These are phyloP conservation scores for human DNA, from an alignment of 2,113 vertebrate genomes.

Conservation along the genomic window GRCh38 chr3:63308001-63308500, in stretches of 20 bases:
- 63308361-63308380: background rate
- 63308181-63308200: background rate
- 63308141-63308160: background rate
- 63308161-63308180: background rate
- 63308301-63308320: background rate
- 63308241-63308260: background rate
- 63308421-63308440: background rate
- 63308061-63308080: background rate
- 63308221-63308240: background rate
- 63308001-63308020: conserved; percentile 21
- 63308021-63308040: background rate
- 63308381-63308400: background rate
- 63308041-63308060: background rate
- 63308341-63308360: background rate
- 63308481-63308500: background rate
- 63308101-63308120: background rate
- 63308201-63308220: background rate
- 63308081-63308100: background rate
- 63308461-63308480: background rate
- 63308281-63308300: background rate
- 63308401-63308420: background rate
- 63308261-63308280: background rate
- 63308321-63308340: background rate
- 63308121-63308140: background rate
- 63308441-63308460: background rate